Evolutionary conservation across 2,113 vertebrate genomes (phyloP).

Genomic region (Arenaria interpres): DNA sequence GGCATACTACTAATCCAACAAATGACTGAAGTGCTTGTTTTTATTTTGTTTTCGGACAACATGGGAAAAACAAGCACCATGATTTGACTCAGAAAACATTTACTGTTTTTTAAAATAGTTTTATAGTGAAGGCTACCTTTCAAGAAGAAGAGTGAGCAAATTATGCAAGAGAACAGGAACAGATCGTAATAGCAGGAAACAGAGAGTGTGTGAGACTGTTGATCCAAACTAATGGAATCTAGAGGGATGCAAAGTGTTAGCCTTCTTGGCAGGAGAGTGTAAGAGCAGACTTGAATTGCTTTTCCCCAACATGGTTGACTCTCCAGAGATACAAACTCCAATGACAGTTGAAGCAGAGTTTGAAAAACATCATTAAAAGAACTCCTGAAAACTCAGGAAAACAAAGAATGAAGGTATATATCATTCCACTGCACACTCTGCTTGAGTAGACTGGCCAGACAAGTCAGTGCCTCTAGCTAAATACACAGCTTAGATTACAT

Average conservation of each 20-base stretch:
- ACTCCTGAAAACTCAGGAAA: neutral
- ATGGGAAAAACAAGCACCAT: neutral
- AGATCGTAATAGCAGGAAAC: neutral
- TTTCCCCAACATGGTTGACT: neutral
- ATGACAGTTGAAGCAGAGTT: neutral
- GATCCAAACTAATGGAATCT: neutral
- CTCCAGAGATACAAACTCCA: neutral
- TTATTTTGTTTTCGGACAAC: neutral
- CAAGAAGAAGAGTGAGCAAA: neutral
- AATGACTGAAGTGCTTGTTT: neutral
- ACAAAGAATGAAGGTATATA: neutral
- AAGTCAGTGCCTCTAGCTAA: neutral
- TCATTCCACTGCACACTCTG: neutral
- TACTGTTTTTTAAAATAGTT: neutral
- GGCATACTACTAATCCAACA: neutral
- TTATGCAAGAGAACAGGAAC: neutral
- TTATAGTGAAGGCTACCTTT: neutral
- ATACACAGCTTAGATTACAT: neutral
- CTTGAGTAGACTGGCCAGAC: neutral
- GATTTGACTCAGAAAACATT: neutral
- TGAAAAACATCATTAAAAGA: neutral
- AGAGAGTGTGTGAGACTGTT: neutral
- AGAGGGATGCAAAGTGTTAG: neutral
- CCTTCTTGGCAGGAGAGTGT: neutral
- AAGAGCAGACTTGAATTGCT: neutral